Base-by-base conservation (phyloP, 1,140 invertebrate genomes). In the Leptonema lineaticorne region DNA sequence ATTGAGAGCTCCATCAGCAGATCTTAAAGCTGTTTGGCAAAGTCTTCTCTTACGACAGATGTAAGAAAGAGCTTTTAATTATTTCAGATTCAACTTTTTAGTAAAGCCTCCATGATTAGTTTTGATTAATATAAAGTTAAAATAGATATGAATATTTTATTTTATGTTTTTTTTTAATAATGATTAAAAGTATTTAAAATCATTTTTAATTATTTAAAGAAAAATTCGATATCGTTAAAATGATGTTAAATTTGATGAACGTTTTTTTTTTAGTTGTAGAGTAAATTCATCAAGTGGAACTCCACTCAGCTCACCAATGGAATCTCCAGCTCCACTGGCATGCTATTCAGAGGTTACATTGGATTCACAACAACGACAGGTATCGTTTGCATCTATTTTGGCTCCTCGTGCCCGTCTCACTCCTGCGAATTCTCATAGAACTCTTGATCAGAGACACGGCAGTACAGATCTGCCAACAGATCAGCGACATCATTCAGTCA, bases 1-100 rank as follows among this genome's bases (percentile, higher is more conserved):
- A 0, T 77, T 94, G 8, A 81, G 92, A 27, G 91, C 92, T 0
- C 92, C 92, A 0, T 92, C 88, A 0, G 83, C 89, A 37, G 92
- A 94, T 76, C 78, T 93, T 6, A 94, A 94, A 76, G 91, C 92
- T 18, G 91, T 94, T 1, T 94, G 92, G 92, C 91, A 93, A 76
- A 93, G 92, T 75, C 83, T 94, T n/a, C 82, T 94, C 9, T 90
- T 93, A 73, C 83, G 92, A 67, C 92, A 94, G 81, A 92, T 94
- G 91, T 93, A 82, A 88, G 87, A 83, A 59, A n/a, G n/a, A n/a
- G n/a, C n/a, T n/a, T n/a, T n/a, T n/a, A n/a, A n/a, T n/a, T n/a
- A n/a, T n/a, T n/a, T n/a, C n/a, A n/a, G n/a, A n/a, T n/a, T n/a
- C n/a, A n/a, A n/a, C n/a, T n/a, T n/a, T n/a, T n/a, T n/a, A n/a